These are phyloP conservation scores for Falco punctatus DNA, from an alignment of 2,113 vertebrate genomes.

Conservation along the genomic window DNA sequence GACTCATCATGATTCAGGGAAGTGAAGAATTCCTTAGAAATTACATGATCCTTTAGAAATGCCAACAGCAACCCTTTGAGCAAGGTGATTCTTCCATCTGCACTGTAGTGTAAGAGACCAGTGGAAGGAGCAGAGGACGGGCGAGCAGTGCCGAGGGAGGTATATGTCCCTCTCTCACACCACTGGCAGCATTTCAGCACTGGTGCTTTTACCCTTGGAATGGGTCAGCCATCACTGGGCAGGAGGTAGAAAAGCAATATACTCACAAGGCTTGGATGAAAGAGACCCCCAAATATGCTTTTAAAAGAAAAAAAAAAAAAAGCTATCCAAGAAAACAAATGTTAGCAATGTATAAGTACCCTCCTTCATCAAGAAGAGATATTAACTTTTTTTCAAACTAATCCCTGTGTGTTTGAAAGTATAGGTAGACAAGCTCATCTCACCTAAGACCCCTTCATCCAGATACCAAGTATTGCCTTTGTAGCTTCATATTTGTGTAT, in stretches of 20 bases:
- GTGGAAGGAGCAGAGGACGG: background rate
- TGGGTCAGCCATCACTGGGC: background rate
- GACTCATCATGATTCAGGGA: background rate
- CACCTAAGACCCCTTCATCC: background rate
- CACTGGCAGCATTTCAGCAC: accelerated
- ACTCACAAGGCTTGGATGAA: background rate
- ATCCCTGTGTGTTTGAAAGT: background rate
- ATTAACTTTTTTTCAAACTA: background rate
- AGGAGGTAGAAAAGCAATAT: background rate
- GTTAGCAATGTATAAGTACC: background rate
- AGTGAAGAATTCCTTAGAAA: background rate
- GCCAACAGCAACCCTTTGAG: background rate
- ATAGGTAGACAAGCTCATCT: background rate
- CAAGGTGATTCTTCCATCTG: background rate
- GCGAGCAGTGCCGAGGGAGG: accelerated
- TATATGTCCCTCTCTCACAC: background rate
- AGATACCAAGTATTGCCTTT: background rate
- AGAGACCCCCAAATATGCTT: background rate
- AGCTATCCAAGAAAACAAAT: background rate
- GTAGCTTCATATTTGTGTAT: background rate
- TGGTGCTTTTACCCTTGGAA: background rate
- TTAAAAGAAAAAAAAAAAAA: background rate
- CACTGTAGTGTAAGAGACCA: background rate
- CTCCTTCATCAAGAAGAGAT: background rate
- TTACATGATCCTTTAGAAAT: background rate